Evolutionary conservation across 1,140 invertebrate species (phyloP).

Genomic region (Pseudomyrmex cubaensis): DNA sequence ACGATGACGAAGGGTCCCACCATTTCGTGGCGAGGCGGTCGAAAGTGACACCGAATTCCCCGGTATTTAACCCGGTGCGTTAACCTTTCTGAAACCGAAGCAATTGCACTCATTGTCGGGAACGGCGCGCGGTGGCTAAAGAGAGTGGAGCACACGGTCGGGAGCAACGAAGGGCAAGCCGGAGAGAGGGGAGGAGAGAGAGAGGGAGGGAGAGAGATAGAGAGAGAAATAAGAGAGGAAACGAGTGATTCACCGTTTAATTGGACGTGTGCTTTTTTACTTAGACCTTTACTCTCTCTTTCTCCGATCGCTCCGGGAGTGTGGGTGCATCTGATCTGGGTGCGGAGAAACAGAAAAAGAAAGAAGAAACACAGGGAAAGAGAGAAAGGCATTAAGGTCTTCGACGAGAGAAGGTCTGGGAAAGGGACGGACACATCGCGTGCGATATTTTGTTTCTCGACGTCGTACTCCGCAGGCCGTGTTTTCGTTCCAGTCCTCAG

Average conservation of each 20-base stretch:
- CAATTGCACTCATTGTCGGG: slow-evolving; percentile 82
- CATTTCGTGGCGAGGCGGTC: slow-evolving; percentile 65
- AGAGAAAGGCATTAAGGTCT: slow-evolving; percentile 1
- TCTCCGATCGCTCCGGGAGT: slow-evolving; percentile 18
- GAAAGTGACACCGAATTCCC: slow-evolving; percentile 82
- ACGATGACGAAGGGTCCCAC: slow-evolving; percentile 55
- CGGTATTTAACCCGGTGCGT: slow-evolving; percentile 81
- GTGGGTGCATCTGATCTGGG: slow-evolving; percentile 59
- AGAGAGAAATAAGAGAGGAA: background rate
- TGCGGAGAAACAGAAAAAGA: slow-evolving; percentile 27
- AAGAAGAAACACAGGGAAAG: background rate
- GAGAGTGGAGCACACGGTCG: slow-evolving; percentile 22
- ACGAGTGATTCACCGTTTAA: slow-evolving; percentile 77
- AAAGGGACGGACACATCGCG: slow-evolving; percentile 29
- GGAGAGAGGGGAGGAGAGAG: background rate
- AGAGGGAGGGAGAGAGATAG: background rate
- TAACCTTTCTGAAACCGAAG: slow-evolving; percentile 83
- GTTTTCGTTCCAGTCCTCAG: slow-evolving; percentile 52
- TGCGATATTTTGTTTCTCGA: slow-evolving; percentile 46
- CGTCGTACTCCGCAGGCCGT: slow-evolving; percentile 17
- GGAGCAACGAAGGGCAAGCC: background rate
- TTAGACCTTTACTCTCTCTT: slow-evolving; percentile 36
- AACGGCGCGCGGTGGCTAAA: slow-evolving; percentile 48
- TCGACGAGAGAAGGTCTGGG: slow-evolving; percentile 6
- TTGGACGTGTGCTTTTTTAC: slow-evolving; percentile 79